Evolutionary conservation across 1,140 invertebrate species (phyloP), one percentile per base, ranked within the genome.

Genomic region (Apis laboriosa): DNA sequence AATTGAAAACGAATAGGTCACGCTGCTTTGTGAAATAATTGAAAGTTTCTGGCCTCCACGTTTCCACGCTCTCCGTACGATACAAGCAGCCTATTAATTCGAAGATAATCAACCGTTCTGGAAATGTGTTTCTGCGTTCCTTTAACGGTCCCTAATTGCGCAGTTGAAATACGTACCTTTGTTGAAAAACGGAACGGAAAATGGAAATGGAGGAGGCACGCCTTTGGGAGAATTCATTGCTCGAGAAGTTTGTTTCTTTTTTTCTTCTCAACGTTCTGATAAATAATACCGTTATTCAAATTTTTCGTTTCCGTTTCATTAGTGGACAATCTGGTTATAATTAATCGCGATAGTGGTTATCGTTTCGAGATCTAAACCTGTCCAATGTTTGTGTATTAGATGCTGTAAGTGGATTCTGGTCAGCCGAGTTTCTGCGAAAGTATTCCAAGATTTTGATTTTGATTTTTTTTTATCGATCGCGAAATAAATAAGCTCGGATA

Each of bases 1-100:
- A 80, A 84, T 84, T 73, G 70, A 70, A 9, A 51, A 21, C 76
- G 61, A 75, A 43, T 78, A 74, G 77, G 67, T 87, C 56, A 84
- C 60, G 71, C 78, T 60, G 67, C 72, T 43, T 43, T 43, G 34
- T 43, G 34, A 43, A 43, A 43, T 43, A 66, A 80, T 53, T 58
- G 63, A 64, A 76, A 72, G 56, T 67, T 55, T 55, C 68, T 43
- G 34, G 71, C 34, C 63, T 73, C 13, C 21, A 43, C 5, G 73
- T 85, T 83, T 86, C 58, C 79, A 78, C 70, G 77, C 19, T 77
- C 58, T 3, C 21, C 28, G 49, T 43, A 43, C 34, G 34, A 43
- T 43, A 43, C n/a, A 49, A 55, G 67, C 11, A 43, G 34, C 55
- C 12, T 56, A 56, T 70, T 78, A 77, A 85, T 86, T 77, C 71